Evolutionary conservation across 2,113 vertebrate species (phyloP).

Genomic region (Scomber colias): DNA sequence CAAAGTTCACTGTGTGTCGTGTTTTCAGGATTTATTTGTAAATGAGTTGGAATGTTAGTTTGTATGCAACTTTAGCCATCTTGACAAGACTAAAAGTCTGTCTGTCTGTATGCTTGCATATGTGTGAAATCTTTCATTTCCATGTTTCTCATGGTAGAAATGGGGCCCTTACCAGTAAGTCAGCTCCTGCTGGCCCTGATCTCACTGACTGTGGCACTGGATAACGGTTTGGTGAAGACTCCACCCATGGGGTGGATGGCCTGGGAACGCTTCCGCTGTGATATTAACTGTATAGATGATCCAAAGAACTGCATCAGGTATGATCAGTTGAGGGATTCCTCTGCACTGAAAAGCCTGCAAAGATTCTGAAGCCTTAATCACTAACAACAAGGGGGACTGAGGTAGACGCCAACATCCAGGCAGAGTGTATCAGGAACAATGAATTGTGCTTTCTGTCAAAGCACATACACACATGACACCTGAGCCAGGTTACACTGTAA

Average conservation of each 20-base stretch:
- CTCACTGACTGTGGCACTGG: slow-evolving; percentile 71
- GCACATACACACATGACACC: too few relatives aligned
- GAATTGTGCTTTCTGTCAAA: too few relatives aligned
- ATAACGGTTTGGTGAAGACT: slow-evolving; percentile 88
- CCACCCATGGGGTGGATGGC: slow-evolving; percentile 94
- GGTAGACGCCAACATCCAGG: neutral
- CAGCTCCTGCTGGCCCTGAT: slow-evolving; percentile 62
- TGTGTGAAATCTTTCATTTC: neutral
- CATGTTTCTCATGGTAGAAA: slow-evolving; percentile 19
- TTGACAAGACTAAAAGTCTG: too few relatives aligned
- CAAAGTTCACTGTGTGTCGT: too few relatives aligned
- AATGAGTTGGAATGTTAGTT: too few relatives aligned
- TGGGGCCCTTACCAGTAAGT: slow-evolving; percentile 25
- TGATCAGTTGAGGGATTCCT: neutral
- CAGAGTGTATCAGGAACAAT: too few relatives aligned
- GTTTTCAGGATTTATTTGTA: too few relatives aligned
- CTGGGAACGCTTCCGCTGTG: slow-evolving; percentile 93
- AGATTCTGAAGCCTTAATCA: neutral
- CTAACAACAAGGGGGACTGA: neutral
- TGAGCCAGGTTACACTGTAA: too few relatives aligned
- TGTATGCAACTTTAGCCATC: too few relatives aligned
- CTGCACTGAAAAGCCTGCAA: neutral
- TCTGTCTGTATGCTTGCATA: neutral
- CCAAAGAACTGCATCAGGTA: slow-evolving; percentile 91
- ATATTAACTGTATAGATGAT: slow-evolving; percentile 85